Base-by-base conservation (phyloP, 37 sponge, comb jelly and placozoan genomes). In the Crambe crambe region DNA sequence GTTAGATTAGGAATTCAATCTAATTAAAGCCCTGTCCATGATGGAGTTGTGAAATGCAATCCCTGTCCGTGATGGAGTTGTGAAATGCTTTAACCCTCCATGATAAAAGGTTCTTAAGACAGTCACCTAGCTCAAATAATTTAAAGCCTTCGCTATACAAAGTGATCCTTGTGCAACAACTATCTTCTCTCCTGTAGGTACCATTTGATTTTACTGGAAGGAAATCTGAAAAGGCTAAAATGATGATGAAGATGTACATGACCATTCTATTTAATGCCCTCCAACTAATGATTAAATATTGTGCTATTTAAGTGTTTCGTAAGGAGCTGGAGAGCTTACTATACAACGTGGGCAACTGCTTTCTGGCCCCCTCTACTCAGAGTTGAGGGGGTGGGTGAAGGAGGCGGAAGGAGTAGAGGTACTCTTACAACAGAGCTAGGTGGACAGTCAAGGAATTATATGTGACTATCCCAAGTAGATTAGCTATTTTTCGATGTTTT, bases 161-260 rank as follows among this genome's bases (percentile, higher is more conserved):
- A n/a, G n/a, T n/a, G n/a, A n/a, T n/a, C n/a, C n/a, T n/a, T n/a
- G n/a, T n/a, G n/a, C n/a, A n/a, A n/a, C n/a, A n/a, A n/a, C n/a
- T 73, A 43, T 47, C n/a, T n/a, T n/a, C n/a, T n/a, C 1, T 37
- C 42, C 29, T 61, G 37, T 32, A 94, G 88, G 90, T 94, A 17
- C 90, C 90, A 0, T 94, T 94, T 80, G 87, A 83, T 36, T 87
- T 94, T 38, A 80, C 84, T 51, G 95, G 95, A 23, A 51, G 87
- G 25, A 83, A 72, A 63, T 65, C 80, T 3, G 80, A 74, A 43
- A 78, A 90, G 21, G 90, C 81, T 5, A 87, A 89, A 73, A 90
- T 90, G 6, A 61, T 47, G 37, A 41, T 94, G 47, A 89, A 90
- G 88, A 44, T 94, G 78, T 85, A 90, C 26, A 34, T 15, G 47